Evolutionary conservation across 1,140 invertebrate genomes (phyloP), one percentile per base, ranked within the genome.

Genomic region (Trachymyrmex cornetzi): DNA sequence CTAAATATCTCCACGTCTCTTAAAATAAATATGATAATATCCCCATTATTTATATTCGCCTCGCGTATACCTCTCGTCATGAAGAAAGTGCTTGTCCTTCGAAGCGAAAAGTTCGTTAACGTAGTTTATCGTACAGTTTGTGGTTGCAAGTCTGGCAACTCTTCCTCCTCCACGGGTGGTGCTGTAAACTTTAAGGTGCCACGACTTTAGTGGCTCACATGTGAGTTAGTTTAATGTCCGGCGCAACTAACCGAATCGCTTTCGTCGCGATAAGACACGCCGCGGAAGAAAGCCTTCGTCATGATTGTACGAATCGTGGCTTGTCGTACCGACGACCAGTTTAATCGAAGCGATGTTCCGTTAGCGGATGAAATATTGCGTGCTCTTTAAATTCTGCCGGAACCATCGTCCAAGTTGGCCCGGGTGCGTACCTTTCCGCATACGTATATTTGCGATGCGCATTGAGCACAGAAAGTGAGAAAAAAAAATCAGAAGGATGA

Each of bases 291-390:
- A 84, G 72, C 34, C 59, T 50, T 30, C 57, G 22, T 75, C 80
- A 34, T 84, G 69, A 61, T 71, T 53, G 22, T 59, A 57, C 50
- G 53, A 71, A 71, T 34, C 69, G n/a, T 34, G 67, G 5, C 57
- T 38, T 75, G 48, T 74, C 44, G 34, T 67, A 34, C 22, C 71
- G 50, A 67, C 55, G 55, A 72, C 75, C 75, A 82, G 80, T 87
- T 90, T 89, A 89, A 90, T 90, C 88, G 77, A 89, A 81, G 50
- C 84, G 84, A 72, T 87, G 87, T 89, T 87, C 84, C 84, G 88
- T 90, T 90, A 90, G 61, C 50, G 22, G 63, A 50, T 89, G 71
- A 89, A 89, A 89, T 89, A 90, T 80, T 63, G 24, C 27, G 44
- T 11, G 77, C 63, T 82, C 53, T n/a, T 82, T 86, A 79, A 82